phyloP scores from a whole-genome alignment of 2,113 vertebrate species.

The Limanda limanda region DNA sequence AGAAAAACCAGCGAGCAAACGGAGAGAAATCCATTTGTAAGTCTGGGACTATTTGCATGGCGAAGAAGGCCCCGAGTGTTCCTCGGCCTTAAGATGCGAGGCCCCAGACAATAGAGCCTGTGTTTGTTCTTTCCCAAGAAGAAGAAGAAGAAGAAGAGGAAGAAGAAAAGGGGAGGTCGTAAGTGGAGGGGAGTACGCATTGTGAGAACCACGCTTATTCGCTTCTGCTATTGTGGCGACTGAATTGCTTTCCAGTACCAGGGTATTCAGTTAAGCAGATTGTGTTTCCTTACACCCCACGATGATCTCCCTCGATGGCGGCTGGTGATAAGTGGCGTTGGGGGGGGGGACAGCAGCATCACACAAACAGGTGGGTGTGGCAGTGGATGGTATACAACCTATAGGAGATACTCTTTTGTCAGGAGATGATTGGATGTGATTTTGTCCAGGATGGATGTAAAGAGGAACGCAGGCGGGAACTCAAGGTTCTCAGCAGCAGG shows the following conservation, averaged over 20 bases:
- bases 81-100: slow-evolving; percentile 83
- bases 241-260: slow-evolving; percentile 61
- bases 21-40: slow-evolving; percentile 83
- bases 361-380: slow-evolving; percentile 73
- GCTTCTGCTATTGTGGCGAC: slow-evolving; percentile 52
- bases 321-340: slow-evolving; percentile 49
- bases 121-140: slow-evolving; percentile 86
- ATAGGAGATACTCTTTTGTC: slow-evolving; percentile 17
- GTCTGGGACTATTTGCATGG: slow-evolving; percentile 85
- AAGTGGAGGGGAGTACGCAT: slow-evolving; percentile 65
- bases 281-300: slow-evolving; percentile 48
- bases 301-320: slow-evolving; percentile 48
- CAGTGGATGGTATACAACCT: slow-evolving; percentile 16
- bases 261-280: slow-evolving; percentile 72
- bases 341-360: slow-evolving; percentile 34
- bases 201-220: slow-evolving; percentile 61
- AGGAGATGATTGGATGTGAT: slow-evolving; percentile 9
- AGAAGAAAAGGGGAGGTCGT: slow-evolving; percentile 70
- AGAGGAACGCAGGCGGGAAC: neutral
- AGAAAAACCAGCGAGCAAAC: slow-evolving; percentile 41
- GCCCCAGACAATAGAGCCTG: slow-evolving; percentile 89
- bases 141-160: slow-evolving; percentile 59
- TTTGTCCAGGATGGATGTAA: neutral
- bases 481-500: neutral
- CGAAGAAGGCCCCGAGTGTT: slow-evolving; percentile 86